Evolutionary conservation across 1,140 invertebrate species (phyloP), one percentile per base, ranked within the genome.

Genomic region (Lepidurus couesii): DNA sequence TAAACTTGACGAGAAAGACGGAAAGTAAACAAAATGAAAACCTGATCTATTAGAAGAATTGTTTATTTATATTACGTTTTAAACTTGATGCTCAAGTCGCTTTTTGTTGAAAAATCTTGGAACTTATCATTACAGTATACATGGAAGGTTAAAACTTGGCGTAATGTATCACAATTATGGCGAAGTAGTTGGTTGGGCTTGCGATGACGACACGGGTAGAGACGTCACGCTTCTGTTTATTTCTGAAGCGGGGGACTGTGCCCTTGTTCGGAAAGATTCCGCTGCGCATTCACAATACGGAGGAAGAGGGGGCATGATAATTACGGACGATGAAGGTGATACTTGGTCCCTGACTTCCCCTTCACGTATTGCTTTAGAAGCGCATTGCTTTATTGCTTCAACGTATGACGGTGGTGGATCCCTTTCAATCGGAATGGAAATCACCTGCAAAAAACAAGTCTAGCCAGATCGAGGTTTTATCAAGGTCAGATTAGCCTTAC

Each of bases 381-480:
- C 16, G 8, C 21, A 65, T 7, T 65, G 53, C 53, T 65, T 65
- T 13, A 65, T 65, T 9, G 53, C 53, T 65, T 65, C 53, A 65
- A 65, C n/a, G 21, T 65, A 65, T 16, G 53, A 65, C 4, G 53
- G 53, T n/a, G 53, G 53, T 21, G 53, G 53, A 16, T 65, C 53
- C 53, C 53, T 65, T 65, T 65, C 53, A 65, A 65, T 65, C 53
- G 53, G 53, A 65, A 65, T 65, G n/a, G 53, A 65, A 10, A 65
- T 21, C 16, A 65, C 53, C 53, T 65, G 13, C 13, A 9, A 16
- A 65, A 65, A 65, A 21, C 16, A 9, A 65, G 53, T 65, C 13
- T n/a, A 16, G 21, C 16, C 21, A 16, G 21, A n/a, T 13, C 16
- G n/a, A 65, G 9, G 16, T 10, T 11, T 45, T 47, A 16, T 10